Conservation (phyloP, 2,113 vertebrate genomes). For the Speoplatyrhinus poulsoni region DNA sequence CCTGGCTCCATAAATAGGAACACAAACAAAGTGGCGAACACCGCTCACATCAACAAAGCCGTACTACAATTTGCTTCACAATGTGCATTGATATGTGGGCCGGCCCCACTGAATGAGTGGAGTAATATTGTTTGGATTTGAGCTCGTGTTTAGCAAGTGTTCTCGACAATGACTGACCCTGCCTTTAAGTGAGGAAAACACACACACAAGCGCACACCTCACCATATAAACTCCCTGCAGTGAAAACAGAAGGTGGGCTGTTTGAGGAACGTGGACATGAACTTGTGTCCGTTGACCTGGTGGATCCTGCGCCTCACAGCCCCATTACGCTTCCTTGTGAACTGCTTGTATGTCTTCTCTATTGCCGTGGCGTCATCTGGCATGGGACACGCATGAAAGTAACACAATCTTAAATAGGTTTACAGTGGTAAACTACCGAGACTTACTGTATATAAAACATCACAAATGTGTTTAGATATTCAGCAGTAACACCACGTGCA, state of each 20-base stretch:
- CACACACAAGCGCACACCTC: constrained; percentile 38
- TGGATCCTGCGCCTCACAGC: constrained; percentile 90
- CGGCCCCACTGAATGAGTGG: too few relatives aligned
- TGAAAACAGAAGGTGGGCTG: constrained; percentile 98
- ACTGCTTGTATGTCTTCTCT: constrained; percentile 82
- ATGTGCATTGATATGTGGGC: too few relatives aligned
- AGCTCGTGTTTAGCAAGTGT: too few relatives aligned
- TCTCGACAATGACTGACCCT: neutral
- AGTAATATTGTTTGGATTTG: too few relatives aligned
- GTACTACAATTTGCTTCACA: too few relatives aligned
- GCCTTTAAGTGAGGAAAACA: neutral
- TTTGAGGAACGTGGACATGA: constrained; percentile 95
- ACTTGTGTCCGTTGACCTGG: constrained; percentile 98
- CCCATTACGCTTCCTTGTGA: constrained; percentile 89
- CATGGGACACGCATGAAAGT: neutral
- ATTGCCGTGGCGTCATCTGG: constrained; percentile 64
- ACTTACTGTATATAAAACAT: too few relatives aligned
- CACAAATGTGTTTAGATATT: too few relatives aligned
- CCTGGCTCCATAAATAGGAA: too few relatives aligned
- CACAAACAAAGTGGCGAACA: too few relatives aligned
- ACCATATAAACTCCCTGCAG: constrained; percentile 98
- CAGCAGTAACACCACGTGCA: too few relatives aligned
- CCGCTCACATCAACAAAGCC: too few relatives aligned
- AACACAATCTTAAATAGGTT: neutral
- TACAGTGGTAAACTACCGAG: too few relatives aligned